Evolutionary conservation across 2,113 vertebrate species (phyloP), one percentile per base, ranked within the genome.

Genomic region (Lepidothrix coronata): DNA sequence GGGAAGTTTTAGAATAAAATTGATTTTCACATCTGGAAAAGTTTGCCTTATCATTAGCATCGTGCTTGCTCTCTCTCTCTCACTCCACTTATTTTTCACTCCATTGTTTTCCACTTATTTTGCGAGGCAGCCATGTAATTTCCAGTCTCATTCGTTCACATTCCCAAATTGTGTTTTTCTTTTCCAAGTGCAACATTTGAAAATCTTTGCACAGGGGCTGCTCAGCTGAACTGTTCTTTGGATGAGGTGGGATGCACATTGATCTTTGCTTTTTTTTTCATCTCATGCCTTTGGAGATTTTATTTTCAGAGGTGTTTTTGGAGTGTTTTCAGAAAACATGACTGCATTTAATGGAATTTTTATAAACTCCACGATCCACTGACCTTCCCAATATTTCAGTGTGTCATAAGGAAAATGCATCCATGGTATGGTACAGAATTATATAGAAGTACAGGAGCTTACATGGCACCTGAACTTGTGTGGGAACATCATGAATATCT

Each of bases 11-110:
- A 89, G 94, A 91, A 93, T 91, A 93, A 95, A 97, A 97, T 97
- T 93, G 96, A 97, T 97, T 97, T 97, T 95, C 95, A 93, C 96
- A 95, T 97, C 95, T 93, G 93, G 94, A 97, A 96, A 95, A 89
- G 85, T 94, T 94, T 4, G 11, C 91, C 52, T 93, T 70, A 71
- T 92, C 81, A 67, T 91, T 91, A 93, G 62, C 6, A 8, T 51
- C 44, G 9, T 21, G 23, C 25, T 83, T 73, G 78, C 41, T 68
- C 73, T 90, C 28, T 72, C 31, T 78, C 33, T 80, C 44, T 86
- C 17, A 41, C 57, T 61, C 27, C 1, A 18, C 33, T 73, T 72
- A 85, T 81, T 80, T 86, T 71, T 89, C 87, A 93, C 52, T 80
- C 78, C 51, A 52, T 95, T 89, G 93, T 96, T 97, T 95, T 75